Evolutionary conservation across 2,888 invertebrate genomes (phyloP), one percentile per base, ranked within the genome.

Genomic region (Camponotus fellah): DNA sequence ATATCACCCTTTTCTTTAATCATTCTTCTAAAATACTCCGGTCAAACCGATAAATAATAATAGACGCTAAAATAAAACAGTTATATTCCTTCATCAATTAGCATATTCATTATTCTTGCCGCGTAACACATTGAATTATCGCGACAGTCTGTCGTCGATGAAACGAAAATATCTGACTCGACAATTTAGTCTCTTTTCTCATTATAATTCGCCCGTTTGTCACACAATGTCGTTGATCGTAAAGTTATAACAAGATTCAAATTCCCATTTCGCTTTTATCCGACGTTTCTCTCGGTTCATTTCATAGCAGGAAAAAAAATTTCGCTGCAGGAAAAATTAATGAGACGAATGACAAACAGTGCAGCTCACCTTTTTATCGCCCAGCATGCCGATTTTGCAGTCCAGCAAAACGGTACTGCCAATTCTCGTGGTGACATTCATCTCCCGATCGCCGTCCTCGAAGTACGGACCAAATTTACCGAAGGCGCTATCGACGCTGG

Each of bases 341-440:
- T 56, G 46, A 46, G 26, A 34, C 43, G 34, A 72, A 79, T 32
- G 53, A 53, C 32, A 46, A 32, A 72, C 9, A 46, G 12, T 46
- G 46, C 40, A 4, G 34, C 95, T 95, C 91, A 96, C 96, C 94
- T 96, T 96, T 94, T 96, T 96, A 92, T 96, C 96, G 85, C 96
- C 96, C 17, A 96, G 95, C 92, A 96, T 95, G 74, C 96, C 96
- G 85, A 96, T 96, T 85, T 96, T 95, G 93, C 96, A 96, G 93
- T 96, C 96, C 43, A 96, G 95, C 76, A 95, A 94, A 62, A 96
- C 96, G 34, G 95, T 96, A 85, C 95, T 96, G 72, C 96, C 96
- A 85, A 96, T 96, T 87, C 96, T 95, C 9, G 96, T 96, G 32
- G 96, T 96, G 82, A 96, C 94, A 91, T 96, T 96, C 88, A 95